Percentiles rank a stretch among this genome's conserved stretches.
These are phyloP conservation scores for Drosophila miranda DNA, from an alignment of 1,140 invertebrate genomes.

Conservation along the genomic window DNA sequence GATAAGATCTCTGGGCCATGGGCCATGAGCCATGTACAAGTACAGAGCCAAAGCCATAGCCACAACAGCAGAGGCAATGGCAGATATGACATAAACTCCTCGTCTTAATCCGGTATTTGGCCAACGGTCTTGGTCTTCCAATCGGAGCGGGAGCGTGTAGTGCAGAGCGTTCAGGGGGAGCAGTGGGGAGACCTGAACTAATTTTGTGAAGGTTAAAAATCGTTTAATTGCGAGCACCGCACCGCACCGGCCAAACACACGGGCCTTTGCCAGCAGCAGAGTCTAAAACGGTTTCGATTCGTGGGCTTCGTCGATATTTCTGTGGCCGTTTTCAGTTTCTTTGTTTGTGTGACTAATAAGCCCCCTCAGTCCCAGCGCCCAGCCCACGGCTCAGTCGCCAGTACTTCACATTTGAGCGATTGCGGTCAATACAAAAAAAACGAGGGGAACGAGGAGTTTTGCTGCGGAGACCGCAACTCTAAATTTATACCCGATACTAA, in stretches of 20 bases:
- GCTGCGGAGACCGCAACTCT: too few species aligned
- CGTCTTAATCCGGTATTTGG: constrained; percentile 48
- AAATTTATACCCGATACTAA: too few species aligned
- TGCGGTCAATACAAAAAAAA: constrained; percentile 72
- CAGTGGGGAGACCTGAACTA: constrained; percentile 48
- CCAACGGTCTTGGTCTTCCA: constrained; percentile 14
- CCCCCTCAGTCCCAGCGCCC: constrained; percentile 5
- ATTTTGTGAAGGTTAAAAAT: constrained; percentile 60
- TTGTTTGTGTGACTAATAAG: constrained; percentile 40
- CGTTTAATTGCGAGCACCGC: constrained; percentile 50
- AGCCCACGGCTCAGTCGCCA: constrained; percentile 1
- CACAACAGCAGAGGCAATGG: not conserved
- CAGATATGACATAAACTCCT: constrained; percentile 43
- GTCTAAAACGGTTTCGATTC: constrained; percentile 13
- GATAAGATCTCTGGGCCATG: constrained; percentile 35
- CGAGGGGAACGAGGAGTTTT: too few species aligned
- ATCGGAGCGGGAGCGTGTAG: not conserved
- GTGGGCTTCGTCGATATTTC: constrained; percentile 13
- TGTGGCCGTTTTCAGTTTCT: constrained; percentile 34
- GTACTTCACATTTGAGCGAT: constrained; percentile 81
- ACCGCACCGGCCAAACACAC: constrained; percentile 11
- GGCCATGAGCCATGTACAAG: constrained; percentile 3
- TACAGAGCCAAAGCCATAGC: too few species aligned
- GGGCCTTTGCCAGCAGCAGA: too few species aligned
- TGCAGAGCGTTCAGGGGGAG: too few species aligned